A percentile compares a stretch with the other conserved stretches of the same genome.
Evolutionary conservation across 2,888 invertebrate species (phyloP).

Genomic region (Scaptomyza polygonia): DNA sequence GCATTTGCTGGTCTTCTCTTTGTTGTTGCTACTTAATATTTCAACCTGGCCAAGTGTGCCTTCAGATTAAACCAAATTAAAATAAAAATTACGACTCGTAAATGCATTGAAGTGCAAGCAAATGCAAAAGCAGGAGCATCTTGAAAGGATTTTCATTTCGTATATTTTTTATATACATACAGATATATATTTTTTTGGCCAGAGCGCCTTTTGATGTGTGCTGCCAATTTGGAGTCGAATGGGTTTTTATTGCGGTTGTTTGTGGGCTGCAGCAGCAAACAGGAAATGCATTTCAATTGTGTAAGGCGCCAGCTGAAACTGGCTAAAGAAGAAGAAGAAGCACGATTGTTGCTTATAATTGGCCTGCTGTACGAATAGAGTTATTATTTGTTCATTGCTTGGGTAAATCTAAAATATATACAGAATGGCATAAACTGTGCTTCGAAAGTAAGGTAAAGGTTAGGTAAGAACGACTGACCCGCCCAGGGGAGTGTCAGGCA

Average conservation of each 20-base stretch:
- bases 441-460: no score
- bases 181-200: background rate
- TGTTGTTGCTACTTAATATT: slow-evolving; percentile 8
- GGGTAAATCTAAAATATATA: no score
- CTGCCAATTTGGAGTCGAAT: slow-evolving; percentile 61
- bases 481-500: no score
- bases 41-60: slow-evolving; percentile 27
- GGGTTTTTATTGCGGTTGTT: slow-evolving; percentile 44
- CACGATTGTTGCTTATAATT: slow-evolving; percentile 13
- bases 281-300: slow-evolving; percentile 55
- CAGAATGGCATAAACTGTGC: no score
- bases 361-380: background rate
- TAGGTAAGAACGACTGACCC: no score
- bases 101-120: slow-evolving; percentile 47
- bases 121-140: slow-evolving; percentile 47
- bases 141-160: slow-evolving; percentile 68
- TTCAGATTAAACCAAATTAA: slow-evolving; percentile 65
- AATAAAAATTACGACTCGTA: slow-evolving; percentile 52
- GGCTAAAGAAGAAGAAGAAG: background rate
- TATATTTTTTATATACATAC: background rate
- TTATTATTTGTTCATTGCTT: slow-evolving; percentile 1
- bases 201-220: slow-evolving; percentile 68
- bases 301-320: slow-evolving; percentile 29
- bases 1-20: background rate
- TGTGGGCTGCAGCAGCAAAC: slow-evolving; percentile 29